A percentile compares a stretch with the other conserved stretches of the same genome.
phyloP scores from a whole-genome alignment of 1,140 invertebrate genomes.

The Drosophila willistoni region DNA sequence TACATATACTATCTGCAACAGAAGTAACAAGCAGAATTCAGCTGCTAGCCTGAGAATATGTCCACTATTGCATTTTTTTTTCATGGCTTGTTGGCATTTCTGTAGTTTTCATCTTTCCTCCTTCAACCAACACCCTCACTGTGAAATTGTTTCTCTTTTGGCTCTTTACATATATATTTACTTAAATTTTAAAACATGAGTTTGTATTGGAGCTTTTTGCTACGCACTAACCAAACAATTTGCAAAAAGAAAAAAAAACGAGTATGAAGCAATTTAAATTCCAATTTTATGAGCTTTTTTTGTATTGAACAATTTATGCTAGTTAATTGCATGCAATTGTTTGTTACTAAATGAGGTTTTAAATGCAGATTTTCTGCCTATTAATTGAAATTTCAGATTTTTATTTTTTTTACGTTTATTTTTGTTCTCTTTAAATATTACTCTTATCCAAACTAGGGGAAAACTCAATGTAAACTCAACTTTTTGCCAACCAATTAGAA shows the following conservation, averaged over 20 bases:
- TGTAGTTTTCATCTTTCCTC: constrained; percentile 24
- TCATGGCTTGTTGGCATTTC: constrained; percentile 50
- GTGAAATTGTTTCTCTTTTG: not conserved
- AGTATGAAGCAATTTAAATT: constrained; percentile 50
- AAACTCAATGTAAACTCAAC: not conserved
- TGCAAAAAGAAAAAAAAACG: constrained; percentile 12
- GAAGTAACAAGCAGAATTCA: not conserved
- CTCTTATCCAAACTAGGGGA: not conserved
- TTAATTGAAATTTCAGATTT: constrained; percentile 11
- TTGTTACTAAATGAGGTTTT: not conserved
- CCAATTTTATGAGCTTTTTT: constrained; percentile 12
- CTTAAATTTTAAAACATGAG: constrained; percentile 56
- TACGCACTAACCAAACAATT: constrained; percentile 15
- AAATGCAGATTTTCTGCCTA: constrained; percentile 6
- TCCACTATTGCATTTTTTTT: constrained; percentile 7
- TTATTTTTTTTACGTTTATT: not conserved
- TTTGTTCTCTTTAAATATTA: not conserved
- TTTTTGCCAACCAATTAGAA: constrained; percentile 1
- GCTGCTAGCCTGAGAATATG: constrained; percentile 1
- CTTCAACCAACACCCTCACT: not conserved
- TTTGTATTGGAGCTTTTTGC: constrained; percentile 51
- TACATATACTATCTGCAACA: not conserved
- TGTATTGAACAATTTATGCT: constrained; percentile 9
- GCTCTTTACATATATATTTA: constrained; percentile 66
- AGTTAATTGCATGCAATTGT: constrained; percentile 22